phyloP scores from a whole-genome alignment of 2,113 vertebrate species.

The Heptranchias perlo region DNA sequence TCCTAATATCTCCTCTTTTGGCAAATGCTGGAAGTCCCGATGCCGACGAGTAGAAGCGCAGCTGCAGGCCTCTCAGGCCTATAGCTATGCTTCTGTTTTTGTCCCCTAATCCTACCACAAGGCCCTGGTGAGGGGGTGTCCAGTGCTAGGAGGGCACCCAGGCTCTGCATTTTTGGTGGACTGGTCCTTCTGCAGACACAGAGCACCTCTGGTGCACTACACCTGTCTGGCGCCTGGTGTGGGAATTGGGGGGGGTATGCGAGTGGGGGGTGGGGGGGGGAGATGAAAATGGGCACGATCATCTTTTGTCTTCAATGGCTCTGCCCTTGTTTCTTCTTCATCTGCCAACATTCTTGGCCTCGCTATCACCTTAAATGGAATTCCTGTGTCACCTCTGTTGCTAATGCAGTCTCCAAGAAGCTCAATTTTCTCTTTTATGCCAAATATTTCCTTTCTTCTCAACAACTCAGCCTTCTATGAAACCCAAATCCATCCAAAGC shows the following conservation, averaged over 20 bases:
- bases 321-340: too few species aligned
- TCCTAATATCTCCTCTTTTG: too few species aligned
- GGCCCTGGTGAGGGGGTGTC: neutral
- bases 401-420: neutral
- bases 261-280: too few species aligned
- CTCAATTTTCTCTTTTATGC: neutral
- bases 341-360: too few species aligned
- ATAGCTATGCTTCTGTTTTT: neutral
- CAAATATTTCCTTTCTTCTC: neutral
- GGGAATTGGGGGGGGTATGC: too few species aligned
- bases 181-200: neutral
- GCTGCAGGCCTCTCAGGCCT: neutral
- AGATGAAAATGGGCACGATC: too few species aligned
- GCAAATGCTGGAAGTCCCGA: too few species aligned
- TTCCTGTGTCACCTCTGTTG: too few species aligned
- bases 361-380: too few species aligned
- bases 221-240: too few species aligned
- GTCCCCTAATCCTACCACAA: neutral
- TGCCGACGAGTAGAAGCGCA: too few species aligned
- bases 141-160: neutral
- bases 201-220: neutral
- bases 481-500: neutral
- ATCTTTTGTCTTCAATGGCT: too few species aligned
- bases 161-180: neutral
- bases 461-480: neutral